Conservation (phyloP, 2,797 vertebrate genomes). For the Emys orbicularis region DNA sequence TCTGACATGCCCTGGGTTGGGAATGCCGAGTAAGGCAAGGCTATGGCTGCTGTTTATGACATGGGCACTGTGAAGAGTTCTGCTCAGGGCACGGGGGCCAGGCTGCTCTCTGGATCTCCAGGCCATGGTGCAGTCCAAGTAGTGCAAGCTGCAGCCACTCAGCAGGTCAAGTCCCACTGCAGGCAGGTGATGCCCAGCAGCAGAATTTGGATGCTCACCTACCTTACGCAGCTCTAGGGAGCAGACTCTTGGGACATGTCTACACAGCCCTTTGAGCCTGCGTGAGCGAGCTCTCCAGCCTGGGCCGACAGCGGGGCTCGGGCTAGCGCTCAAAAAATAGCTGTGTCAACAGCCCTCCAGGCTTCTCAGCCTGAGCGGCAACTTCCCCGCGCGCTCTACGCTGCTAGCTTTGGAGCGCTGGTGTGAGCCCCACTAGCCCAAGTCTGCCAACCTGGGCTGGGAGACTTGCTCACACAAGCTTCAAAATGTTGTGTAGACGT, state of each 20-base stretch:
- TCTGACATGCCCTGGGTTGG: background rate
- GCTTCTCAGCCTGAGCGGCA: background rate
- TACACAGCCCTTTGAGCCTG: background rate
- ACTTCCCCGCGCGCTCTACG: background rate
- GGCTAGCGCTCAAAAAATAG: background rate
- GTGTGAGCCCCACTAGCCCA: background rate
- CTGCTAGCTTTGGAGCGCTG: rapidly evolving
- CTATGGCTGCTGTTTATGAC: background rate
- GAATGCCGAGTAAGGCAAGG: background rate
- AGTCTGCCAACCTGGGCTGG: background rate
- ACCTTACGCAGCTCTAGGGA: background rate
- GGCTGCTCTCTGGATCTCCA: background rate
- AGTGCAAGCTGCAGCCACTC: background rate
- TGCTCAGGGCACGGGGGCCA: background rate
- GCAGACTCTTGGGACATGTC: background rate
- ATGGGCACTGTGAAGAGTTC: background rate
- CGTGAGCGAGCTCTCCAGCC: background rate
- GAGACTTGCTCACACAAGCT: background rate
- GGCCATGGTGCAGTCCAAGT: background rate
- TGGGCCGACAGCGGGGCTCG: background rate
- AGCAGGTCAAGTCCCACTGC: background rate
- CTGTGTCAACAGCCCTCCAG: background rate
- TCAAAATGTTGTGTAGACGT: background rate
- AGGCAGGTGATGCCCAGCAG: background rate
- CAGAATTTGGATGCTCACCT: background rate